Percentiles rank a stretch among this genome's conserved stretches.
These are phyloP conservation scores for Melanotaenia nigrans DNA, from an alignment of 2,797 vertebrate genomes.

Conservation along the genomic window DNA sequence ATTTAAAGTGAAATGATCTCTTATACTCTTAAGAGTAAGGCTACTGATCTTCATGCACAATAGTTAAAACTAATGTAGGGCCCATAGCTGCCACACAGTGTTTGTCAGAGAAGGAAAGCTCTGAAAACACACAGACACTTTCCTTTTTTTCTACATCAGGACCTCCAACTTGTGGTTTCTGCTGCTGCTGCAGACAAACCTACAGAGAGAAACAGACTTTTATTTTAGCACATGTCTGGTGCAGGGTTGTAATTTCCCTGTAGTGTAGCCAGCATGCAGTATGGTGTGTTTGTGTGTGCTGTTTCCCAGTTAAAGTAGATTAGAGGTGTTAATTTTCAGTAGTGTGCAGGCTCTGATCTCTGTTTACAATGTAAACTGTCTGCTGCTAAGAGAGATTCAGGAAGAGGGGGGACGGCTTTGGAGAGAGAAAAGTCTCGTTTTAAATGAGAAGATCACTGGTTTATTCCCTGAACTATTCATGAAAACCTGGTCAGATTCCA, in stretches of 20 bases:
- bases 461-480: constrained; percentile 23
- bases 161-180: constrained; percentile 44
- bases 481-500: constrained; percentile 16
- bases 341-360: constrained; percentile 39
- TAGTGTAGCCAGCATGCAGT: constrained; percentile 29
- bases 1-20: not conserved
- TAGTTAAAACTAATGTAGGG: not conserved
- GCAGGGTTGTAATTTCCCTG: constrained; percentile 52
- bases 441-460: constrained; percentile 24
- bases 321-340: constrained; percentile 60
- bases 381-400: constrained; percentile 21
- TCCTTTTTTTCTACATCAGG: constrained; percentile 10
- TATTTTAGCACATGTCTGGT: constrained; percentile 47
- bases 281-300: constrained; percentile 9
- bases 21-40: not conserved
- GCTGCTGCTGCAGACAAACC: constrained; percentile 34
- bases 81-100: not conserved
- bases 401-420: constrained; percentile 11
- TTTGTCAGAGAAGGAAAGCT: not conserved
- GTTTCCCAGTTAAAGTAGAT: constrained; percentile 40
- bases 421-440: constrained; percentile 21
- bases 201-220: constrained; percentile 38
- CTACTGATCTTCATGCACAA: not conserved
- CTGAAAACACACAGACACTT: constrained; percentile 10
- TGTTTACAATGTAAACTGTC: constrained; percentile 46